Evolutionary conservation across 1,140 invertebrate species (phyloP), one percentile per base, ranked within the genome.

Genomic region (Nilaparvata lugens): DNA sequence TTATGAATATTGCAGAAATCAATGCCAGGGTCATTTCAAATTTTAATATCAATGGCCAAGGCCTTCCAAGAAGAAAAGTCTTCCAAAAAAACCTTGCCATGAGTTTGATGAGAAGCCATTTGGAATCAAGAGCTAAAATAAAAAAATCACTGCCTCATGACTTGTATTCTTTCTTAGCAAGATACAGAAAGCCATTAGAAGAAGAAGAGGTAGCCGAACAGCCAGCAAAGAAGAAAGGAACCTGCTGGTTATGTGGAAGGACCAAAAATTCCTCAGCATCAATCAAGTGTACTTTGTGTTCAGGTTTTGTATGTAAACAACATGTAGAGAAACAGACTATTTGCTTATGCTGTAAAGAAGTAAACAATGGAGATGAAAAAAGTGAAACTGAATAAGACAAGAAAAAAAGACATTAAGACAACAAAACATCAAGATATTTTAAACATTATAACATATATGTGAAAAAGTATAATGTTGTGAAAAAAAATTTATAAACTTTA

Each of bases 1-100:
- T 72, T 31, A 23, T 72, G 60, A 61, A 71, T 63, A 63, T 71
- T 25, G 43, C 45, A 40, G 61, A 16, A 51, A 66, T 19, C 68
- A 69, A n/a, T 18, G 18, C n/a, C 4, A 43, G n/a, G 40, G 19
- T n/a, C 6, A 48, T 23, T 21, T 58, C 23, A 25, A 9, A 14
- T 52, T 18, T 9, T 5, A 16, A 43, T 9, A 58, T 48, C 7
- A n/a, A n/a, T n/a, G n/a, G n/a, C 7, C 6, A 57, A 35, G 23
- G 23, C 13, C n/a, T 23, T 6, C 28, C 52, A 19, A 23, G 52
- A 19, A 55, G 21, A 25, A 55, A 25, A 24, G 31, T 54, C 31
- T 55, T 55, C 11, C 16, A 18, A 55, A 55, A n/a, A 55, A 55
- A 55, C 11, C 52, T 55, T 11, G 52, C 13, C 31, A 19, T 55